phyloP scores from a whole-genome alignment of 2,888 invertebrate species.

The Spatulosminthurus flaviceps region DNA sequence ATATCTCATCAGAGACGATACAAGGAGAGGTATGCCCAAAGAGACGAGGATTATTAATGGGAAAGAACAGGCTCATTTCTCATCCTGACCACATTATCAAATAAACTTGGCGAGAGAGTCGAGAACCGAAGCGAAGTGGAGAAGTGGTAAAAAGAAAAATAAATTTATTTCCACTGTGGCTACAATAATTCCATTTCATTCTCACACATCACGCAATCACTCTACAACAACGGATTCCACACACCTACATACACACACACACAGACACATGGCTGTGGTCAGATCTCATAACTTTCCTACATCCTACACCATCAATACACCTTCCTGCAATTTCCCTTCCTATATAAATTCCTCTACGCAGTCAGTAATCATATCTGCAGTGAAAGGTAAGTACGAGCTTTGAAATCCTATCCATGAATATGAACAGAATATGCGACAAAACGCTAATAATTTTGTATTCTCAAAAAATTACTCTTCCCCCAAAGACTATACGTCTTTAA shows the following conservation, averaged over 20 bases:
- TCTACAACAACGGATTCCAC: not conserved
- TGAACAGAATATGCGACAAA: too few relatives aligned
- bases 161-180: conserved; percentile 43
- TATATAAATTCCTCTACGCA: too few relatives aligned
- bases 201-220: conserved; percentile 46
- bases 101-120: conserved; percentile 33
- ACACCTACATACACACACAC: too few relatives aligned
- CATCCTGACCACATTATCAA: conserved; percentile 52
- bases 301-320: not conserved
- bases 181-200: conserved; percentile 43
- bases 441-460: not conserved
- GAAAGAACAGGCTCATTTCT: conserved; percentile 49
- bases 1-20: not conserved
- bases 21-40: not conserved
- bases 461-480: not conserved
- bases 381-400: too few relatives aligned
- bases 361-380: too few relatives aligned
- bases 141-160: conserved; percentile 34
- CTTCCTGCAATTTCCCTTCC: not conserved
- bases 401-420: too few relatives aligned
- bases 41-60: conserved; percentile 42
- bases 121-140: not conserved
- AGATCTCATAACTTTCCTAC: not conserved
- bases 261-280: not conserved
- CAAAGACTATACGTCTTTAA: not conserved